These are phyloP conservation scores for Pluvialis apricaria DNA, from an alignment of 2,113 vertebrate genomes.

Conservation along the genomic window DNA sequence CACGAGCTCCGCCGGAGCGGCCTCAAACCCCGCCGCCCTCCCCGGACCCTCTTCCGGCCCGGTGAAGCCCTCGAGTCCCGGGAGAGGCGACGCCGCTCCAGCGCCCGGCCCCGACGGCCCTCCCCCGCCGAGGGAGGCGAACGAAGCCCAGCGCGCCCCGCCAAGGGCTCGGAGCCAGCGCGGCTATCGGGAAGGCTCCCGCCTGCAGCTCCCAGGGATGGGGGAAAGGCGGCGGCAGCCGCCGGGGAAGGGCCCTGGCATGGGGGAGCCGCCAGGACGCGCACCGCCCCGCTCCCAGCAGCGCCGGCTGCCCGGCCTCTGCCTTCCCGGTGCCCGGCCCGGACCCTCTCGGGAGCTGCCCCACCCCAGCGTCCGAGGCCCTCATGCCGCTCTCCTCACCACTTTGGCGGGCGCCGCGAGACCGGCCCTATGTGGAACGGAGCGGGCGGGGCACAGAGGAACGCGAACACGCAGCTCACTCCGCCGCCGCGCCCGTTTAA, in stretches of 20 bases:
- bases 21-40: neutral
- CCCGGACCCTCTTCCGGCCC: neutral
- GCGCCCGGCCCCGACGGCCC: neutral
- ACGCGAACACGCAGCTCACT: fast-evolving
- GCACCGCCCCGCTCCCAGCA: too few relatives aligned
- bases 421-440: neutral
- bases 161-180: neutral
- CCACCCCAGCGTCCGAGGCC: fast-evolving
- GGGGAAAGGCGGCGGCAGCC: too few relatives aligned
- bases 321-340: fast-evolving
- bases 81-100: neutral
- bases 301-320: neutral
- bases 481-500: slow-evolving; percentile 7
- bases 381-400: neutral
- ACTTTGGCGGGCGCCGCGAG: neutral
- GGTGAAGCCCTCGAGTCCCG: neutral
- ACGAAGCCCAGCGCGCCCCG: too few relatives aligned
- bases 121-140: neutral
- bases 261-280: too few relatives aligned
- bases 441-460: fast-evolving
- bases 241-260: neutral
- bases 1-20: neutral
- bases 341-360: neutral
- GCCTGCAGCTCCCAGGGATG: neutral
- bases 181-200: too few relatives aligned